A percentile compares a stretch with the other conserved stretches of the same genome.
Conservation (phyloP, 1,140 invertebrate genomes). For the Neodiprion lecontei region DNA sequence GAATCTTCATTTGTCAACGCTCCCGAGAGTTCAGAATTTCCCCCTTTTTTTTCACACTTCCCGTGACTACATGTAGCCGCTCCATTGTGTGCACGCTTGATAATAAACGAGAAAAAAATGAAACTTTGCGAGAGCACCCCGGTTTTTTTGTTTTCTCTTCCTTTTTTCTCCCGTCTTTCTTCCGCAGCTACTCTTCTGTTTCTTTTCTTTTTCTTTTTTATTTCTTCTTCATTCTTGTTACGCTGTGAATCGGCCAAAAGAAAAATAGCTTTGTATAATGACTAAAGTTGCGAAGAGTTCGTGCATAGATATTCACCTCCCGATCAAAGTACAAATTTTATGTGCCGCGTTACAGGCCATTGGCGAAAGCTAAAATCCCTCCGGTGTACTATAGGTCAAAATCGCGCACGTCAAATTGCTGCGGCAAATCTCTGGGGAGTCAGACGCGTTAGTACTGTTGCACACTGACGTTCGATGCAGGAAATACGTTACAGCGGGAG, state of each 20-base stretch:
- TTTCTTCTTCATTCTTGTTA: background rate
- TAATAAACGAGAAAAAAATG: slow-evolving; percentile 1
- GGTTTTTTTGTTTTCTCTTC: no score
- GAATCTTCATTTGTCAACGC: slow-evolving; percentile 4
- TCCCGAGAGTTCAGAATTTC: slow-evolving; percentile 1
- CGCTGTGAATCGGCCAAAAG: background rate
- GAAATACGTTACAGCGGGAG: no score
- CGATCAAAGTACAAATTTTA: background rate
- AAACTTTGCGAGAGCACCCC: background rate
- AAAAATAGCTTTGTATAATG: background rate
- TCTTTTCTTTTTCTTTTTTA: no score
- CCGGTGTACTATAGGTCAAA: background rate
- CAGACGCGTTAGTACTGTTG: background rate
- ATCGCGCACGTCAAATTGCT: background rate
- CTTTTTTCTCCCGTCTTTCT: no score
- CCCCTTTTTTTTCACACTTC: background rate
- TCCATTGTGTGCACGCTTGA: background rate
- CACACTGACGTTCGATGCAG: no score
- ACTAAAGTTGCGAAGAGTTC: background rate
- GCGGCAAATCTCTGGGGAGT: background rate
- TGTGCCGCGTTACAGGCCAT: background rate
- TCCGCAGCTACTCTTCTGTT: no score
- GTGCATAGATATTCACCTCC: background rate
- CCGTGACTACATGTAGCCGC: background rate
- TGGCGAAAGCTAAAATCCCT: background rate